These are phyloP conservation scores for Drosophila nikananu DNA, from an alignment of 1,140 invertebrate species.

Conservation along the genomic window DNA sequence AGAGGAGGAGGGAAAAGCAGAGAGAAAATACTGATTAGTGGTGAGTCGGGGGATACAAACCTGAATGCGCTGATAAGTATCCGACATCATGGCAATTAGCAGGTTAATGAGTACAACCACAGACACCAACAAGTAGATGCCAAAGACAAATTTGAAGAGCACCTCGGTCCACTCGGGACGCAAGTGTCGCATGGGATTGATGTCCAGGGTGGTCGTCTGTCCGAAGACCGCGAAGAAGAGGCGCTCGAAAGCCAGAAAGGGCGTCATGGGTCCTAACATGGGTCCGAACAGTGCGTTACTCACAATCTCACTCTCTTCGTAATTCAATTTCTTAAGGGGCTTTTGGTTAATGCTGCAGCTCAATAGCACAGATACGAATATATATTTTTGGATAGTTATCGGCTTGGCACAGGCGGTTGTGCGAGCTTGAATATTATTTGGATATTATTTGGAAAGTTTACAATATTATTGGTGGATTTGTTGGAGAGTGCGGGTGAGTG, in stretches of 20 bases:
- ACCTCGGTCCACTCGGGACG: conserved; percentile 91
- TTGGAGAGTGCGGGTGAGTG: conserved; percentile 48
- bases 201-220: conserved; percentile 95
- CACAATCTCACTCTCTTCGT: conserved; percentile 38
- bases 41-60: conserved; percentile 86
- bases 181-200: conserved; percentile 89
- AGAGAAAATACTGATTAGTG: conserved; percentile 74
- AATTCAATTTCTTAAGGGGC: too few relatives aligned
- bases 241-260: conserved; percentile 96
- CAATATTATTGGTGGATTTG: conserved; percentile 29
- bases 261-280: conserved; percentile 91
- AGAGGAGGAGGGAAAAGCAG: conserved; percentile 40
- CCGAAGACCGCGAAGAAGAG: conserved; percentile 99
- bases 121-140: conserved; percentile 98
- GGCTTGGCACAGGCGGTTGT: conserved; percentile 76
- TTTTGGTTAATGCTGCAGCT: conserved; percentile 46
- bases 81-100: conserved; percentile 99
- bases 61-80: conserved; percentile 99
- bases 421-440: conserved; percentile 36
- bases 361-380: conserved; percentile 32
- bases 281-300: conserved; percentile 46
- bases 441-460: conserved; percentile 28
- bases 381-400: conserved; percentile 41
- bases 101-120: conserved; percentile 99
- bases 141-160: conserved; percentile 95